These are phyloP conservation scores for Montipora foliosa DNA, from an alignment of 64 coral and sea anemone genomes.

Conservation along the genomic window DNA sequence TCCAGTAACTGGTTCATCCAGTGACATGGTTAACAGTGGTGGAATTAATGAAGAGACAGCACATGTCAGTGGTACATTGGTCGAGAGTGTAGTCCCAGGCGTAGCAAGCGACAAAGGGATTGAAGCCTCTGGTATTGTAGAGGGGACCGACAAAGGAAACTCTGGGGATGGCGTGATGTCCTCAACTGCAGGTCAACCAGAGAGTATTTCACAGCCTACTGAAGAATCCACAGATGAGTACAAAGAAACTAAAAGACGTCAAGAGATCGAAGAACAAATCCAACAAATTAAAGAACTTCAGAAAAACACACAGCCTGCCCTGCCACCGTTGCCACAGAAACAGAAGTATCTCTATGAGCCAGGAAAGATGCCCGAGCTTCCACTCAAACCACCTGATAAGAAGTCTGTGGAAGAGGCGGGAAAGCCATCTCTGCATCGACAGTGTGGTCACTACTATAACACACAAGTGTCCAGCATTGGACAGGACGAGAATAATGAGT, in stretches of 20 bases:
- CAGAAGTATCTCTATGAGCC: slow-evolving; percentile 59
- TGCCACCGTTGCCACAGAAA: slow-evolving; percentile 6
- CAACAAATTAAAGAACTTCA: slow-evolving; percentile 62
- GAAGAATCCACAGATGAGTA: slow-evolving; percentile 4
- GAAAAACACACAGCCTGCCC: slow-evolving; percentile 6
- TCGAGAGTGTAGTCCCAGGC: background rate
- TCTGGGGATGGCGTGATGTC: background rate
- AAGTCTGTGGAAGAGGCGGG: background rate
- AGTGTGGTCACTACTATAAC: slow-evolving; percentile 76
- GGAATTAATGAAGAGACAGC: background rate
- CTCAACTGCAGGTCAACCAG: background rate
- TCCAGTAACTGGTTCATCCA: background rate
- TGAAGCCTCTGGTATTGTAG: background rate
- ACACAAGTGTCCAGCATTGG: slow-evolving; percentile 58
- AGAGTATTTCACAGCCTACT: background rate
- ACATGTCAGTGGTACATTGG: background rate
- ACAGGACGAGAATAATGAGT: slow-evolving; percentile 60
- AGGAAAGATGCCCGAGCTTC: slow-evolving; percentile 39
- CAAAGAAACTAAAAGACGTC: slow-evolving; percentile 3
- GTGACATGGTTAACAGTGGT: background rate
- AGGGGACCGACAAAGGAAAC: background rate
- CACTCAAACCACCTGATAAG: slow-evolving; percentile 14
- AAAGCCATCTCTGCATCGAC: slow-evolving; percentile 64
- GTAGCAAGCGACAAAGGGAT: background rate
- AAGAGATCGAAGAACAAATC: slow-evolving; percentile 57